Base-by-base conservation (phyloP, 2,797 vertebrate genomes). In the Pseudocheirus occidentalis region DNA sequence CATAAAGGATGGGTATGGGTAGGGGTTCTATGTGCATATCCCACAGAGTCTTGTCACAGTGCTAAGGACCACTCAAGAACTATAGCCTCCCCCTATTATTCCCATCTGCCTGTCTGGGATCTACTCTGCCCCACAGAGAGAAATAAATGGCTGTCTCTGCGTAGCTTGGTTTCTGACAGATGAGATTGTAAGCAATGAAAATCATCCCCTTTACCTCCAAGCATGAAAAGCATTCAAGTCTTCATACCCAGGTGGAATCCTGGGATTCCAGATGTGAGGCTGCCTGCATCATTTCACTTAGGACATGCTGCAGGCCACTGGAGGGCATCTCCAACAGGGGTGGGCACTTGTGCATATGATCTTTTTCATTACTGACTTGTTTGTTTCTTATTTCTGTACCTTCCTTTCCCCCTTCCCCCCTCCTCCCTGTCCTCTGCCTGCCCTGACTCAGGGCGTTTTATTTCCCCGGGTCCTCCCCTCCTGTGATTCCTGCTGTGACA, bases 401-500 rank as follows among this genome's bases (percentile, higher is more conserved):
- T 57, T 66, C 53, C 53, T 34, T 50, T 10, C 66, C 3, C 11
- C 6, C 11, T 40, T 40, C 89, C 53, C 27, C 50, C 92, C 92
- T 66, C n/a, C 95, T 95, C 59, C 58, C 73, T 56, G 24, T 27
- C 91, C 50, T 46, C 53, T 3, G 1, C 12, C 46, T 46, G 92
- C 73, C 14, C 62, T 29, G 46, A 54, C 1, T 12, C 89, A n/a
- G 55, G 5, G 11, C 5, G 29, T 34, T 62, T 13, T 40, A 27
- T 50, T 46, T 55, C 29, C 1, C 90, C 9, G 24, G 55, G 31
- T 5, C 73, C 92, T 89, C 58, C 87, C 55, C 28, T 59, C 92
- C 93, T 66, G 92, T 31, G 54, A 92, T 94, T 96, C 93, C 95
- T 94, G 96, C 96, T 59, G 91, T 93, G 93, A 94, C 95, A 96